Conservation (phyloP, 2,797 vertebrate species). For the Delichon dasypus region DNA sequence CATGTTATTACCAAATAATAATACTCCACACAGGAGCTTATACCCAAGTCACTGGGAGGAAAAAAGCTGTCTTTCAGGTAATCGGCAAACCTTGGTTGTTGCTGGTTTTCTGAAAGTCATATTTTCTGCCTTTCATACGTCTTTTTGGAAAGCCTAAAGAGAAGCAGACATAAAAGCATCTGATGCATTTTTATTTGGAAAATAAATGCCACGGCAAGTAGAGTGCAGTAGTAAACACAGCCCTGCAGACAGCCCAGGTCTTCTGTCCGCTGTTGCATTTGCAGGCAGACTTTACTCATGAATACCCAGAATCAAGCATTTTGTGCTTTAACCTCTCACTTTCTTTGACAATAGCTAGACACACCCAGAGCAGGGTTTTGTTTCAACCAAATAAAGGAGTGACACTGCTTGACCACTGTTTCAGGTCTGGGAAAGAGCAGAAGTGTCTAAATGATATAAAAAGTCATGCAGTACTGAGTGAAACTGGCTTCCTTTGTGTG, state of each 20-base stretch:
- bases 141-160: neutral
- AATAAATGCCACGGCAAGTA: neutral
- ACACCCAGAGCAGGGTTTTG: neutral
- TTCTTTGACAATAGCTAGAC: neutral
- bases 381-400: neutral
- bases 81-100: neutral
- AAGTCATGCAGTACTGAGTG: neutral
- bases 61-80: neutral
- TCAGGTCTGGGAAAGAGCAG: neutral
- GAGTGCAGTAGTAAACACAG: neutral
- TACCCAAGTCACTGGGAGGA: neutral
- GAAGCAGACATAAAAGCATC: neutral
- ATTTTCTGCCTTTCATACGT: neutral
- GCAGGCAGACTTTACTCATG: neutral
- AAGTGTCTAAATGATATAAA: neutral
- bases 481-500: neutral
- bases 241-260: neutral
- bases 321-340: neutral
- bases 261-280: neutral
- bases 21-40: neutral
- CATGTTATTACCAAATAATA: neutral
- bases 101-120: neutral
- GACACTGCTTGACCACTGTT: neutral
- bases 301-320: neutral
- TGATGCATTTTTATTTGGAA: neutral